Base-by-base conservation (phyloP, 2,888 invertebrate species). In the Melanotus villosus region DNA sequence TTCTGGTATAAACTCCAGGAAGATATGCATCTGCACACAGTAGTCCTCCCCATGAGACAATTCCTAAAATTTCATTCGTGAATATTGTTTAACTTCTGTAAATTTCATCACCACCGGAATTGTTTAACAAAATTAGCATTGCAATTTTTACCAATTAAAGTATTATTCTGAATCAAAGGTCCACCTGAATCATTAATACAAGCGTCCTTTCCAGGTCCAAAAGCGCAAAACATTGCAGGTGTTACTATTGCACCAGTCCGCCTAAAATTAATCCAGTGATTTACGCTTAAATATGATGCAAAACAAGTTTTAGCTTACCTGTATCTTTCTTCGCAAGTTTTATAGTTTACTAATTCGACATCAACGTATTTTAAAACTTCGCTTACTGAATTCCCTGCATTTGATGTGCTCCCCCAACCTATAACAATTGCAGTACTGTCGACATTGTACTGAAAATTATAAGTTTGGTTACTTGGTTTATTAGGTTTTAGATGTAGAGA, bases 121-220 rank as follows among this genome's bases (percentile, higher is more conserved):
- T 16, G 18, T 3, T 5, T 3, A 38, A 38, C n/a, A 38, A 12
- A 32, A 32, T 32, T 5, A 26, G 7, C 4, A 26, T 26, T 26
- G 26, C 7, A 26, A 32, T n/a, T 52, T 14, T 1, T 36, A 56
- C 56, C 56, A 1, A 56, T 56, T 19, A 56, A 36, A 12, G 12
- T 9, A 26, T 12, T 10, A 9, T 21, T 21, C n/a, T 58, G 57
- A 14, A 21, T 12, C 12, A 57, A 38, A 12, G 57, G 57, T 1
- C 57, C 57, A 30, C 57, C 57, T 6, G 57, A 57, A 21, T 57
- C 57, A 21, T 57, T 19, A 2, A 57, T 23, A 10, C 57, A 57
- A 5, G 57, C 57, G n/a, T 57, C 57, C 12, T 21, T 36, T 10
- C 36, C 38, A 6, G 21, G 23, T 7, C 21, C 36, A 32, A 2